These are phyloP conservation scores for Bos javanicus DNA, from an alignment of 2,113 vertebrate species.

Conservation along the genomic window DNA sequence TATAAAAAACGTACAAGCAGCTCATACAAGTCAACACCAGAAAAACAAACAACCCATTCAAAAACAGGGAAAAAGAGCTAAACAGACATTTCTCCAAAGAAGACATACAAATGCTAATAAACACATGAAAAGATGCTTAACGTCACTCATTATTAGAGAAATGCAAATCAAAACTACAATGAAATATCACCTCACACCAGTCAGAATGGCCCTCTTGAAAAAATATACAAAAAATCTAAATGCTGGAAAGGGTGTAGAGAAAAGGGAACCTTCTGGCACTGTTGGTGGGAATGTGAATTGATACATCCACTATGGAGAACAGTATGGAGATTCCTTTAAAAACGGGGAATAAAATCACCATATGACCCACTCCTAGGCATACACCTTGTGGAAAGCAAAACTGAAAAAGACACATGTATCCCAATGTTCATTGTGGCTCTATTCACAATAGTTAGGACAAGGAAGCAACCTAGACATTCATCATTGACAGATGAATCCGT, in stretches of 20 bases:
- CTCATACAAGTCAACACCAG: background rate
- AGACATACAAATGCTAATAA: background rate
- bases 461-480: background rate
- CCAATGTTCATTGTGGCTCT: background rate
- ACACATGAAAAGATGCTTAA: background rate
- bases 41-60: background rate
- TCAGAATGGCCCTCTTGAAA: background rate
- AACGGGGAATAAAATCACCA: background rate
- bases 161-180: background rate
- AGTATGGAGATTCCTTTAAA: background rate
- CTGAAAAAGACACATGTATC: background rate
- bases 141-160: background rate
- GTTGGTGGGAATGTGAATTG: background rate
- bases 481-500: background rate
- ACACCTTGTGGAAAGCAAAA: background rate
- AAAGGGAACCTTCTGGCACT: background rate
- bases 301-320: background rate
- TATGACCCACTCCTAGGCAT: background rate
- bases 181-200: background rate
- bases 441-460: background rate
- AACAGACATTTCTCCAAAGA: background rate
- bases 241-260: background rate
- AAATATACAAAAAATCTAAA: background rate
- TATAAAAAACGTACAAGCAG: background rate
- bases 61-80: background rate